Evolutionary conservation across 2,888 invertebrate species (phyloP), one percentile per base, ranked within the genome.

Genomic region (Aphrophora alni): DNA sequence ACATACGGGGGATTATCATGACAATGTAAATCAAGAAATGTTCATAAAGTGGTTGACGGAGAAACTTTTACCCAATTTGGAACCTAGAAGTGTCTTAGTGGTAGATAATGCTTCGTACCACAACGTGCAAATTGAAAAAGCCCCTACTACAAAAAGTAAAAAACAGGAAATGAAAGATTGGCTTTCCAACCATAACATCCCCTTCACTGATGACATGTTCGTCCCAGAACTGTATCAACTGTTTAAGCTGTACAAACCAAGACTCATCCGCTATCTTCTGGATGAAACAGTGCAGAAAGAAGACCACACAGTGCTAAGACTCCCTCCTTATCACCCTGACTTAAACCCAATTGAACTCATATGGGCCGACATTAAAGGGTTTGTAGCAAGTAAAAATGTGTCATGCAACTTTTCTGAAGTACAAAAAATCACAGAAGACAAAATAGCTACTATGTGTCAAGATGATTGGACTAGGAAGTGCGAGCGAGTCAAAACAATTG

Each of bases 281-380:
- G 77, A 77, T 68, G 28, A 68, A 27, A n/a, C 14, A 21, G 17
- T 51, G 38, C 27, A 28, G 24, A 69, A 38, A 75, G 44, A 59
- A 77, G 69, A 27, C n/a, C 77, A 77, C 38, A 26, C 12, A 26
- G 69, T 68, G 26, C 69, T 69, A 68, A 25, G 83, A 25, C 68
- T 84, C 70, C 84, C 84, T 38, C 83, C 83, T 17, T 81, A 84
- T 74, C 82, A 84, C 44, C 82, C 44, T 78, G 82, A 84, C 51
- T 70, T 82, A 8, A 83, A 84, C 75, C 80, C 84, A 0, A 84
- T 84, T 21, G 82, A 82, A 77, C 69, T 83, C 21, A 79, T 80
- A n/a, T 84, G 82, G 83, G 79, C 82, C 26, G 77, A 82, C 72
- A 76, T 84, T 17, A 82, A 84, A 59, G 69, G 38, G 21, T 59